Conservation (phyloP, 2,113 vertebrate species). For the Macquaria australasica region DNA sequence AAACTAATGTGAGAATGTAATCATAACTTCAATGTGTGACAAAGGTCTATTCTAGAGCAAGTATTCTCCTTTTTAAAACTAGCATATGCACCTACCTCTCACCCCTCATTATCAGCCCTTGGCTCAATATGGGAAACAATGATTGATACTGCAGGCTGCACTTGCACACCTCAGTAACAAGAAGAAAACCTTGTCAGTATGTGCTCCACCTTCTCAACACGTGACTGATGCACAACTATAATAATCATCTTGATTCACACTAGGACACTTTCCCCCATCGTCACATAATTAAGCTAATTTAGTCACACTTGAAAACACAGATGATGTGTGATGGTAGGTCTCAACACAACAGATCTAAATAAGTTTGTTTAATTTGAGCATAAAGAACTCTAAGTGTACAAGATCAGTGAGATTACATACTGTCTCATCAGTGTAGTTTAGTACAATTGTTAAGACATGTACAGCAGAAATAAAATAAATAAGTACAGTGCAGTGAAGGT, state of each 20-base stretch:
- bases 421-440: slow-evolving; percentile 61
- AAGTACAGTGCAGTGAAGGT: slow-evolving; percentile 67
- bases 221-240: slow-evolving; percentile 75
- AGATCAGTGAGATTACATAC: slow-evolving; percentile 63
- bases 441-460: slow-evolving; percentile 61
- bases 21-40: neutral
- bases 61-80: slow-evolving; percentile 6
- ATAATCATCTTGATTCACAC: slow-evolving; percentile 73
- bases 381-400: slow-evolving; percentile 62
- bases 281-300: slow-evolving; percentile 69
- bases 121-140: slow-evolving; percentile 11
- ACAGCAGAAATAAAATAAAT: slow-evolving; percentile 77
- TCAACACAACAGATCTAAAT: slow-evolving; percentile 54
- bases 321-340: slow-evolving; percentile 30
- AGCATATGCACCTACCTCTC: slow-evolving; percentile 10
- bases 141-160: slow-evolving; percentile 41
- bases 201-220: slow-evolving; percentile 63
- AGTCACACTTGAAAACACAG: slow-evolving; percentile 57
- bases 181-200: slow-evolving; percentile 39
- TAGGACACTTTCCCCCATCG: slow-evolving; percentile 23
- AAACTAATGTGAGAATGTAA: slow-evolving; percentile 5
- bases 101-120: slow-evolving; percentile 9
- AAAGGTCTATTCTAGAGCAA: slow-evolving; percentile 13
- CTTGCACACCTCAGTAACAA: slow-evolving; percentile 39
- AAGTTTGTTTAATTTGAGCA: slow-evolving; percentile 73